Percentiles rank a stretch among this genome's conserved stretches.
Evolutionary conservation across 2,888 invertebrate genomes (phyloP).

Genomic region (Aproaerema taeniolella): DNA sequence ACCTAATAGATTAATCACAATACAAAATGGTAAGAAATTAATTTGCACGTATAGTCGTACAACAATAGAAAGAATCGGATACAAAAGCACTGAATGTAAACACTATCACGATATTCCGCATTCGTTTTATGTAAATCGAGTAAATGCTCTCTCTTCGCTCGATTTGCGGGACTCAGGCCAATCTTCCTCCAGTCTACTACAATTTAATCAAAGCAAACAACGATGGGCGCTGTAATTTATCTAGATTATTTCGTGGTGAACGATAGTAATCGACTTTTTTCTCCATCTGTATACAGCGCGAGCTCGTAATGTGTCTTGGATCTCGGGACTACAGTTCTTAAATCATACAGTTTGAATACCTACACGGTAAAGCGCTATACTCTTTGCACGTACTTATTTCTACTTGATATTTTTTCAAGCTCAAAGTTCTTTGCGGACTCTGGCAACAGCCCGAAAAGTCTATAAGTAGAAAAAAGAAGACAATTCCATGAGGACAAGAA

Average conservation of each 20-base stretch:
- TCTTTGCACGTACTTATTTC: too few species aligned
- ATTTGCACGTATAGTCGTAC: too few species aligned
- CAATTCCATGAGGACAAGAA: too few species aligned
- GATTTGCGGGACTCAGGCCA: constrained; percentile 72
- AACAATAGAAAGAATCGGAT: constrained; percentile 12
- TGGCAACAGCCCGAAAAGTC: too few species aligned
- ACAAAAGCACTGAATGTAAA: constrained; percentile 40
- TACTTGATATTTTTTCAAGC: too few species aligned
- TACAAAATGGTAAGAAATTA: too few species aligned
- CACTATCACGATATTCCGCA: constrained; percentile 53
- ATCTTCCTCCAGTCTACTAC: constrained; percentile 74
- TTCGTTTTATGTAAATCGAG: constrained; percentile 70
- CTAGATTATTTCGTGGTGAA: constrained; percentile 73
- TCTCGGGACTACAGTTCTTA: too few species aligned
- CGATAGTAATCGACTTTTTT: constrained; percentile 72
- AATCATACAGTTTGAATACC: too few species aligned
- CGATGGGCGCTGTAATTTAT: constrained; percentile 69
- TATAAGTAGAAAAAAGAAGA: too few species aligned
- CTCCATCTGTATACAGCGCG: constrained; percentile 41
- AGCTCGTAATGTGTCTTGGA: constrained; percentile 46
- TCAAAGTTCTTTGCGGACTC: too few species aligned
- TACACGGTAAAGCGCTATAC: too few species aligned
- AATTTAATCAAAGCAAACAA: constrained; percentile 78
- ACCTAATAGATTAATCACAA: too few species aligned
- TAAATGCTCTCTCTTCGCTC: constrained; percentile 65